Conservation (phyloP, 2,797 vertebrate genomes). For the Lophius americanus region DNA sequence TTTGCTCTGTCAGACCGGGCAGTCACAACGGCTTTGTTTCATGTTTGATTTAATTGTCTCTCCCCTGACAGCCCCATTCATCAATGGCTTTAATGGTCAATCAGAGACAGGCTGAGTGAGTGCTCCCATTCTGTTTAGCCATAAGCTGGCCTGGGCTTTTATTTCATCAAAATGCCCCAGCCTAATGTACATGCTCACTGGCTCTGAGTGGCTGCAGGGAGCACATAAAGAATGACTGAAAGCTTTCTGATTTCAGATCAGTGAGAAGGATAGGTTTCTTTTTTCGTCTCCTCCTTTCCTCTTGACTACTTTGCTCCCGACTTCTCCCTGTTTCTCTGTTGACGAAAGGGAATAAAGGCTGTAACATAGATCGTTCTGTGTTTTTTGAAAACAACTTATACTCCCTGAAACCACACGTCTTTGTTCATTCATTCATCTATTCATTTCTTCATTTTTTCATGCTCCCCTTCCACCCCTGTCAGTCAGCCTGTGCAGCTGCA, state of each 20-base stretch:
- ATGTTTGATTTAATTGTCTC: slow-evolving; percentile 99
- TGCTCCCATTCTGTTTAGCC: slow-evolving; percentile 96
- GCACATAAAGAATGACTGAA: slow-evolving; percentile 87
- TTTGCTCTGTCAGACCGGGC: slow-evolving; percentile 98
- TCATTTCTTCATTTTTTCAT: slow-evolving; percentile 76
- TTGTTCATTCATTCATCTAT: slow-evolving; percentile 81
- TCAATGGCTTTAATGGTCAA: slow-evolving; percentile 99
- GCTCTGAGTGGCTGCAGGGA: slow-evolving; percentile 78
- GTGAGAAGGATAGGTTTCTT: slow-evolving; percentile 75
- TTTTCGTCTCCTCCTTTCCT: slow-evolving; percentile 31
- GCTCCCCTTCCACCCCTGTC: slow-evolving; percentile 75
- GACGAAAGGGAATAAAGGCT: slow-evolving; percentile 74
- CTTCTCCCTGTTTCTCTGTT: slow-evolving; percentile 69
- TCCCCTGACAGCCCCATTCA: slow-evolving; percentile 99
- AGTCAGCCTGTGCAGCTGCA: slow-evolving; percentile 85
- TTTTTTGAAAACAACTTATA: slow-evolving; percentile 82
- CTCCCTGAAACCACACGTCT: slow-evolving; percentile 69
- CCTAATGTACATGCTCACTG: slow-evolving; percentile 91
- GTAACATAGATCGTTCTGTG: slow-evolving; percentile 79
- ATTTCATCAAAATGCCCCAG: slow-evolving; percentile 98
- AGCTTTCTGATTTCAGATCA: slow-evolving; percentile 91
- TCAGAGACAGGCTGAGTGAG: slow-evolving; percentile 99
- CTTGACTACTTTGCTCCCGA: slow-evolving; percentile 52
- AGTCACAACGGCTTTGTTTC: slow-evolving; percentile 99
- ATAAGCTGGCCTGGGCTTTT: slow-evolving; percentile 94